Base-by-base conservation (phyloP, 2,888 invertebrate species). In the Pseudanteris insignis region DNA sequence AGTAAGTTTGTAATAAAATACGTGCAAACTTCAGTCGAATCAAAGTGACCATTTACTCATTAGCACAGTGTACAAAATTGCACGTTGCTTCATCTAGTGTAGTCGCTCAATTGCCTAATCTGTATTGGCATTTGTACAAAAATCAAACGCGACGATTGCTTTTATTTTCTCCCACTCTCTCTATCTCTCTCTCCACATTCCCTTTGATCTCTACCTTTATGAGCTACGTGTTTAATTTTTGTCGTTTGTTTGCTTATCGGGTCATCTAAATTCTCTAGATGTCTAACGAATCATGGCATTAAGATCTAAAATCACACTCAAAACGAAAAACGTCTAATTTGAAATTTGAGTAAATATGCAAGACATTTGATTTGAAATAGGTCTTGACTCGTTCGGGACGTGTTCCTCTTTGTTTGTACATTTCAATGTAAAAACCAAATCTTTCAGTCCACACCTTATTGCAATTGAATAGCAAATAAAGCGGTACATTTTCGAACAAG, bases 271-370 rank as follows among this genome's bases (percentile, higher is more conserved):
- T 32, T 13, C 59, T 60, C 43, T 37, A 37, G 50, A 54, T 61
- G 48, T 48, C 54, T 61, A 54, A 44, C 55, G 15, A 60, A n/a
- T n/a, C n/a, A 36, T 54, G 43, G 34, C 34, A 48, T 61, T 61
- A 55, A 10, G 3, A 68, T 59, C 71, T 75, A 74, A 73, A 75
- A 77, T 76, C 77, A 77, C 77, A 77, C 76, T 75, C 75, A 72
- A 74, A 76, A 75, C 68, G 67, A 71, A 73, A 71, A 3, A 61
- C 47, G 59, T 54, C 43, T 54, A 58, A 32, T 38, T 43, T 62
- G 46, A 55, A 55, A 51, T 55, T 59, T 37, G 25, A 46, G 36
- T 54, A 46, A 29, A 46, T 40, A 51, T 59, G 54, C 37, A 53
- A 44, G 54, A 54, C 50, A 34, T 61, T 61, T 61, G 60, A 61